Evolutionary conservation across 2,888 invertebrate genomes (phyloP).

Genomic region (Hartigia nigra): DNA sequence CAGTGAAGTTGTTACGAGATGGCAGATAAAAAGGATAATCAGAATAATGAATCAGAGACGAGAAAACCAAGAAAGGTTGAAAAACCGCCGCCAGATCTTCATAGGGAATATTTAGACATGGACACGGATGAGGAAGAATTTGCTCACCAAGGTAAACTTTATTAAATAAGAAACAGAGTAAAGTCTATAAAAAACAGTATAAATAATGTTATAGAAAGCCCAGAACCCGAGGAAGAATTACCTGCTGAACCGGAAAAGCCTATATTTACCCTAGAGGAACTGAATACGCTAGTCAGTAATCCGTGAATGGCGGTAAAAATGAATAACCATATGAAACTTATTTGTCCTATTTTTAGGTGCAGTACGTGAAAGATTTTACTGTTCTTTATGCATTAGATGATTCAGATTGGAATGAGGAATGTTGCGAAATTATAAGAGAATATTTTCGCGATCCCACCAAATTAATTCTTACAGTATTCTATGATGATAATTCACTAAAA

Average conservation of each 20-base stretch:
- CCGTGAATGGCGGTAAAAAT: not conserved
- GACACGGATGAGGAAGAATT: constrained; percentile 62
- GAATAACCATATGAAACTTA: not conserved
- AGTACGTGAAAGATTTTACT: constrained; percentile 75
- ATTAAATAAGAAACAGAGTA: not conserved
- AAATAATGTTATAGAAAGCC: constrained; percentile 47
- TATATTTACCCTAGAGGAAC: constrained; percentile 73
- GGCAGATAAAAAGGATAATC: constrained; percentile 24
- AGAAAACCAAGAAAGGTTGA: constrained; percentile 37
- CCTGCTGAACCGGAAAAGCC: constrained; percentile 69
- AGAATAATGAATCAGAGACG: constrained; percentile 26
- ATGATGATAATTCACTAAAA: constrained; percentile 69
- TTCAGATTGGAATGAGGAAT: constrained; percentile 77
- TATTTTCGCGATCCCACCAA: constrained; percentile 75
- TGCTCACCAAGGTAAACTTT: constrained; percentile 52
- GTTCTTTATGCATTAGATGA: constrained; percentile 79
- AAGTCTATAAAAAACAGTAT: not conserved
- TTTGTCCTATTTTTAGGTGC: constrained; percentile 34
- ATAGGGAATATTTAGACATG: constrained; percentile 61
- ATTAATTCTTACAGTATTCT: constrained; percentile 74
- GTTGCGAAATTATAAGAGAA: constrained; percentile 71
- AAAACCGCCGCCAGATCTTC: constrained; percentile 41
- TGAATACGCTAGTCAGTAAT: constrained; percentile 68
- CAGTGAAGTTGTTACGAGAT: constrained; percentile 8
- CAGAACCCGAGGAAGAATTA: constrained; percentile 63